Conservation (phyloP, 2,888 invertebrate species). For the Andrena marginata region DNA sequence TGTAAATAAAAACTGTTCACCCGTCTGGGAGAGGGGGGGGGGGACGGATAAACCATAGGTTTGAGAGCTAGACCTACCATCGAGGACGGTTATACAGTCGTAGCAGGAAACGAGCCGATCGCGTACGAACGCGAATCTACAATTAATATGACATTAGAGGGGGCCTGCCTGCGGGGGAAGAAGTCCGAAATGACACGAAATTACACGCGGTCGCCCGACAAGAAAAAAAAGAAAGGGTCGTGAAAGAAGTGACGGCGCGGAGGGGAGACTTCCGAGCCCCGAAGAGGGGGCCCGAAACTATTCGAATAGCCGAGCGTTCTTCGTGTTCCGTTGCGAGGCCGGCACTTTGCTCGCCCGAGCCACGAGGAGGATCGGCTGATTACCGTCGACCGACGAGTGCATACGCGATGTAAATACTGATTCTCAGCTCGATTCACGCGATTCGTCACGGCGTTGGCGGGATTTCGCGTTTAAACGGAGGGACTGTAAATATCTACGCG, state of each 20-base stretch:
- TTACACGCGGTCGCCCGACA: conserved; percentile 61
- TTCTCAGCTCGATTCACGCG: conserved; percentile 22
- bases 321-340: conserved; percentile 56
- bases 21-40: neutral
- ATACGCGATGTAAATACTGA: neutral
- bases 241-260: conserved; percentile 4
- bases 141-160: conserved; percentile 82
- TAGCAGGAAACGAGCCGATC: conserved; percentile 67
- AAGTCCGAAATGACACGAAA: conserved; percentile 74
- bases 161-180: conserved; percentile 65
- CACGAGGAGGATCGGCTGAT: conserved; percentile 29
- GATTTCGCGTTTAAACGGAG: conserved; percentile 3
- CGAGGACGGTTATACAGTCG: conserved; percentile 53
- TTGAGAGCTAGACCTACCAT: conserved; percentile 37
- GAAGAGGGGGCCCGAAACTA: conserved; percentile 2
- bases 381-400: conserved; percentile 33
- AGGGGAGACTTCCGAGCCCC: conserved; percentile 1
- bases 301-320: conserved; percentile 66
- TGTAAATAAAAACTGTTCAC: conserved; percentile 39
- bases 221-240: conserved; percentile 39
- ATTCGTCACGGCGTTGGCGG: conserved; percentile 30
- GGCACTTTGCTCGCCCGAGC: conserved; percentile 55
- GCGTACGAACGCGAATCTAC: conserved; percentile 74
- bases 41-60: conserved; percentile 26
- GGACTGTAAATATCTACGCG: conserved; percentile 61